Evolutionary conservation across 2,888 invertebrate genomes (phyloP), one percentile per base, ranked within the genome.

Genomic region (Bombylius major): DNA sequence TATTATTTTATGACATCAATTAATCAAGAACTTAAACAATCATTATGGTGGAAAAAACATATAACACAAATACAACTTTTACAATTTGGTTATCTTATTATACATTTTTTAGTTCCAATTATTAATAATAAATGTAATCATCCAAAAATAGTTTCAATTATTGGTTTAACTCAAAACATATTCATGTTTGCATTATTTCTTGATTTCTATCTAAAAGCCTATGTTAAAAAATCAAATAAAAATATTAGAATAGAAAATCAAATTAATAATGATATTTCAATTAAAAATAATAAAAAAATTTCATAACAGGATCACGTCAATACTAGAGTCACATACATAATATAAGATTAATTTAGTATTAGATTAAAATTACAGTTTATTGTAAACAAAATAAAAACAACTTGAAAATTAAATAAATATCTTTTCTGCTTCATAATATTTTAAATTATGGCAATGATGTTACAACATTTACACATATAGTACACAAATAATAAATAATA

Each of bases 41-140:
- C 82, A 58, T 68, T 83, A 1, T 85, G 85, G 84, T 85, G 87
- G 83, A 90, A 90, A 69, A 87, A 85, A 63, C 78, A 86, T 65
- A 82, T 90, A 61, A 90, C 89, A 0, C 84, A 83, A 64, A 66
- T 89, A 60, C 89, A 90, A 73, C 79, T 90, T 67, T 83, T 55
- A n/a, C 55, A 55, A 44, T 55, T 55, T 51, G 51, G n/a, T 4
- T 47, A 51, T 42, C 11, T 46, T 34, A 36, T 47, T n/a, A 32
- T 48, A 12, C 55, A 54, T n/a, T 54, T 48, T 54, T 5, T 12
- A 7, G 9, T 50, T 14, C 45, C 50, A 5, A 13, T 42, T 13
- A 44, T 50, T 31, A 58, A 54, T 56, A 47, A 51, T 9, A 6
- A 5, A 5, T 55, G 55, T 32, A 32, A 51, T 33, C 12, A 39